A percentile compares a stretch with the other conserved stretches of the same genome.
Conservation (phyloP, 2,797 vertebrate species). For the Amniataba percoides region DNA sequence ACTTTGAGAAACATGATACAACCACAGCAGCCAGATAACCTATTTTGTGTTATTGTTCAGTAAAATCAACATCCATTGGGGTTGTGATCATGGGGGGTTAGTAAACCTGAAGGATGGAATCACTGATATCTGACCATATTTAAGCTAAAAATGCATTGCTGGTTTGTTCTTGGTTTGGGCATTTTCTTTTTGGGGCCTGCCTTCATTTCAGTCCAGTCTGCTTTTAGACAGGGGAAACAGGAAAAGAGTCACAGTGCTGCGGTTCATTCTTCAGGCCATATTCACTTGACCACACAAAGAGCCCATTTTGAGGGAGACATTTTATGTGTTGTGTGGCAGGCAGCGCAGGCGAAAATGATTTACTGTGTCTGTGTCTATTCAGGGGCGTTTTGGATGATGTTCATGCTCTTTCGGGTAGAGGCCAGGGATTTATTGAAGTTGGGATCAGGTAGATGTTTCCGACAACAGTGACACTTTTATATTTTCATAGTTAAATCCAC, state of each 20-base stretch:
- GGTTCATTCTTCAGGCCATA: constrained; percentile 82
- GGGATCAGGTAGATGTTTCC: constrained; percentile 41
- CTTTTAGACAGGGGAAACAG: constrained; percentile 83
- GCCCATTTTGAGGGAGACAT: constrained; percentile 80
- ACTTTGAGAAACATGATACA: constrained; percentile 28
- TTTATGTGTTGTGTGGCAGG: constrained; percentile 81
- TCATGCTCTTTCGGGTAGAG: constrained; percentile 65
- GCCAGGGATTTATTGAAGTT: constrained; percentile 54
- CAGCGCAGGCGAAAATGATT: constrained; percentile 76
- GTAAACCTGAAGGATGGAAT: constrained; percentile 21
- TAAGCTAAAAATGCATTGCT: constrained; percentile 63
- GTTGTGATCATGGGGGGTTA: constrained; percentile 21
- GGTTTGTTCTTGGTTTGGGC: constrained; percentile 70
- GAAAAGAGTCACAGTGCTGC: constrained; percentile 81
- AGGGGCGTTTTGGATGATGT: constrained; percentile 70
- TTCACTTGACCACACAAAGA: constrained; percentile 86
- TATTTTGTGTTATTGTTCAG: constrained; percentile 38
- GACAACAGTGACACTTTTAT: constrained; percentile 14
- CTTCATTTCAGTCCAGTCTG: constrained; percentile 72
- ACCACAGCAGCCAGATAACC: constrained; percentile 23
- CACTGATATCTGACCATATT: constrained; percentile 63
- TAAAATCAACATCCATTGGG: constrained; percentile 15
- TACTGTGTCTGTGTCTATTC: constrained; percentile 79
- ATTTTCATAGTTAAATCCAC: constrained; percentile 11
- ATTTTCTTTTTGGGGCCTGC: constrained; percentile 54